Conservation (phyloP, 2,113 vertebrate species). For the Globicephala melas region DNA sequence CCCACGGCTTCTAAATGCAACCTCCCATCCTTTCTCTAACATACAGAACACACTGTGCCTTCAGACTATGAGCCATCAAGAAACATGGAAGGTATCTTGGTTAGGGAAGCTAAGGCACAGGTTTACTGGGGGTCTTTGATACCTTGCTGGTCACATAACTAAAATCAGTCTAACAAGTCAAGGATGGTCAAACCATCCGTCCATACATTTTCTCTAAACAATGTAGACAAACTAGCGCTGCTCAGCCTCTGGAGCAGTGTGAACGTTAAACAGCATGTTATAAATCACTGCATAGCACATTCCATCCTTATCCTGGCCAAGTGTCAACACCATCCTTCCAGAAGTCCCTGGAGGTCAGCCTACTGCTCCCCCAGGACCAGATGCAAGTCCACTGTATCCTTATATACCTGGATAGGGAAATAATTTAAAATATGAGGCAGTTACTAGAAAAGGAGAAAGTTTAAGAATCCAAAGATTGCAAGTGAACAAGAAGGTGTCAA, state of each 20-base stretch:
- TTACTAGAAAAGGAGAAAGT: neutral
- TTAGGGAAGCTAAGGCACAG: neutral
- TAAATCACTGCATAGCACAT: neutral
- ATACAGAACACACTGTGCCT: accelerated
- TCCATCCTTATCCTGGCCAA: neutral
- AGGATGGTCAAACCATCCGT: neutral
- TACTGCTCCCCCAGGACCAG: neutral
- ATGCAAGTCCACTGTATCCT: neutral
- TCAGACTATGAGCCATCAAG: neutral
- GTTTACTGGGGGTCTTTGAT: neutral
- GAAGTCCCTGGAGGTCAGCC: neutral
- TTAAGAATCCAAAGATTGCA: neutral
- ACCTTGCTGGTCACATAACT: accelerated
- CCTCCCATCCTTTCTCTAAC: neutral
- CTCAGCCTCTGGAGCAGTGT: neutral
- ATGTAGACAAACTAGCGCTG: neutral
- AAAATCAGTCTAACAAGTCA: neutral
- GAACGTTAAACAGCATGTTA: neutral
- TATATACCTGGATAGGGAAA: neutral
- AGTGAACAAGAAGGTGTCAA: neutral
- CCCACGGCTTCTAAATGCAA: neutral
- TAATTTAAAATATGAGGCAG: neutral
- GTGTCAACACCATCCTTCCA: neutral
- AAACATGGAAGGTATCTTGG: neutral
- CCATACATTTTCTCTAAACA: neutral